Base-by-base conservation (phyloP, 1,140 invertebrate species). In the Lordiphosa mommai region DNA sequence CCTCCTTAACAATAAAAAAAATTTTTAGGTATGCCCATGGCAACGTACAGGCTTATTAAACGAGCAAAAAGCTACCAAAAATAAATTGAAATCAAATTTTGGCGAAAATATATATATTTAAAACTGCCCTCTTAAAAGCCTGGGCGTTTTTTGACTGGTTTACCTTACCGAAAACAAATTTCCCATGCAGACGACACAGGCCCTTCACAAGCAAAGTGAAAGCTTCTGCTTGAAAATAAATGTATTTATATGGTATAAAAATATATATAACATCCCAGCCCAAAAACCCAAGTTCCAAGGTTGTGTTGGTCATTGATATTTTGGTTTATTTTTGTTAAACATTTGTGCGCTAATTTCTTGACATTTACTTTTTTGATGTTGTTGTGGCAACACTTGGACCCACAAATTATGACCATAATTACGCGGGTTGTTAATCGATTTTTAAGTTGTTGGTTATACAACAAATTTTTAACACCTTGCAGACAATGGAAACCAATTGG, bases 381-480 rank as follows among this genome's bases (percentile, higher is more conserved):
- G 76, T 82, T 80, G 71, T 55, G 76, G 77, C 71, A 70, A 82
- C 72, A 82, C 58, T 82, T 71, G 70, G 56, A 50, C 40, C 44
- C 76, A 65, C 38, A 70, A 82, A 82, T 76, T 72, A 72, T 84
- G 68, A 61, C 53, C 57, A 77, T 84, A 84, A 84, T 77, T 84
- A 70, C 72, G 57, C 48, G 33, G 20, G 52, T 46, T 68, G 76
- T 84, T 84, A 84, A 84, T 84, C 77, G 77, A 84, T 84, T 84
- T 84, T 77, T 72, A 84, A 84, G 77, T 61, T 72, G 77, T 69
- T 69, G 30, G 56, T 72, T 84, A 84, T 84, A 84, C 64, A 84
- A 84, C 64, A 77, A 63, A 82, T 77, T 64, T 84, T 84, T 84
- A 84, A 84, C 77, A 84, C 77, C 67, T 84, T 72, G 59, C 67